Evolutionary conservation across 2,113 vertebrate genomes (phyloP).

Genomic region (Panurus biarmicus): DNA sequence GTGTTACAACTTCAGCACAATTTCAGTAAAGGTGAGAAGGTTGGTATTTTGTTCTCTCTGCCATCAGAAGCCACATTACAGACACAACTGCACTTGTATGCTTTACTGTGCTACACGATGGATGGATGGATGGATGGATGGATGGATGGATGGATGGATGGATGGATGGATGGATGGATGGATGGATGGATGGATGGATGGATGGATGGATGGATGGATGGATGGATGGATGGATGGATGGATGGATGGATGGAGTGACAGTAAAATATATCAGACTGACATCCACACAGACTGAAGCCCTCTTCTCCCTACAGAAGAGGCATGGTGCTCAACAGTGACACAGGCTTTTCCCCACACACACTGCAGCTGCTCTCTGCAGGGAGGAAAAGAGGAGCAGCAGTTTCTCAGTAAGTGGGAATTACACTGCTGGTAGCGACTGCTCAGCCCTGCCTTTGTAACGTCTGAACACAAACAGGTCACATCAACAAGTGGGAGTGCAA

Average conservation of each 20-base stretch:
- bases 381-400: not conserved
- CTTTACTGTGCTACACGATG: not conserved
- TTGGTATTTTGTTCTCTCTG: not conserved
- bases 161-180: not conserved
- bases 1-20: not conserved
- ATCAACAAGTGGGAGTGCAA: not conserved
- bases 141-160: not conserved
- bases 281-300: not conserved
- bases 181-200: not conserved
- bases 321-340: rapidly evolving
- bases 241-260: not conserved
- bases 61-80: not conserved
- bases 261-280: not conserved
- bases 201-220: not conserved
- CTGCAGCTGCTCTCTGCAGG: not conserved
- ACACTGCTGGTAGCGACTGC: rapidly evolving
- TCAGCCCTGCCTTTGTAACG: not conserved
- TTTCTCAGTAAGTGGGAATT: not conserved
- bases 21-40: not conserved
- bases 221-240: not conserved
- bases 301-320: not conserved
- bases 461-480: rapidly evolving
- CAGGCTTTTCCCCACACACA: not conserved
- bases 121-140: not conserved
- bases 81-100: not conserved